phyloP scores from a whole-genome alignment of 2,888 invertebrate genomes.

The Sinohyriopsis cumingii region DNA sequence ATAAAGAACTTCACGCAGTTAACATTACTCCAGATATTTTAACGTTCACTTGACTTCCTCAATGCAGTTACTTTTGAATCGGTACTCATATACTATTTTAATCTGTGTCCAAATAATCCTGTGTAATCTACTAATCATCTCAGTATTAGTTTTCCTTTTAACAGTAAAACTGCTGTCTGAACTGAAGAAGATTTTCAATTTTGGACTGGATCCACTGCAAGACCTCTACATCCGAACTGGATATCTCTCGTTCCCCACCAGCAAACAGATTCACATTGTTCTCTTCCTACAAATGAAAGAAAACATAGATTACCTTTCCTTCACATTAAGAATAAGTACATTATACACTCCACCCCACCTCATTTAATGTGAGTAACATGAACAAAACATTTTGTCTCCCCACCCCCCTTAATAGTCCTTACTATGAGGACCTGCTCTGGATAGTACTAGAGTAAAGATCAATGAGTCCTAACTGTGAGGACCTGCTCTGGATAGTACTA shows the following conservation, averaged over 20 bases:
- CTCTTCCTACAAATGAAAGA: slow-evolving; percentile 50
- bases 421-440: no score
- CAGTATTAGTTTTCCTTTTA: background rate
- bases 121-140: slow-evolving; percentile 11
- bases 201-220: slow-evolving; percentile 81
- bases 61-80: no score
- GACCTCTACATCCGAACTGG: slow-evolving; percentile 78
- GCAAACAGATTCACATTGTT: slow-evolving; percentile 71
- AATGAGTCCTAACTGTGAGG: no score
- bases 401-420: background rate
- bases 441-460: no score
- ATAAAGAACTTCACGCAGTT: no score
- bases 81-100: no score
- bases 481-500: no score
- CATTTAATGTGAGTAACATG: background rate
- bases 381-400: background rate
- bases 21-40: no score
- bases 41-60: no score
- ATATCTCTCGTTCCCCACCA: slow-evolving; percentile 80
- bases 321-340: background rate
- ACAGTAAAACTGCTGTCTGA: slow-evolving; percentile 14
- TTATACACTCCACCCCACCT: background rate
- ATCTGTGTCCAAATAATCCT: no score
- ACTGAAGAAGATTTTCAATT: slow-evolving; percentile 78
- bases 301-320: background rate